Evolutionary conservation across 2,797 vertebrate genomes (phyloP).

Genomic region (Austrolebias charrua): DNA sequence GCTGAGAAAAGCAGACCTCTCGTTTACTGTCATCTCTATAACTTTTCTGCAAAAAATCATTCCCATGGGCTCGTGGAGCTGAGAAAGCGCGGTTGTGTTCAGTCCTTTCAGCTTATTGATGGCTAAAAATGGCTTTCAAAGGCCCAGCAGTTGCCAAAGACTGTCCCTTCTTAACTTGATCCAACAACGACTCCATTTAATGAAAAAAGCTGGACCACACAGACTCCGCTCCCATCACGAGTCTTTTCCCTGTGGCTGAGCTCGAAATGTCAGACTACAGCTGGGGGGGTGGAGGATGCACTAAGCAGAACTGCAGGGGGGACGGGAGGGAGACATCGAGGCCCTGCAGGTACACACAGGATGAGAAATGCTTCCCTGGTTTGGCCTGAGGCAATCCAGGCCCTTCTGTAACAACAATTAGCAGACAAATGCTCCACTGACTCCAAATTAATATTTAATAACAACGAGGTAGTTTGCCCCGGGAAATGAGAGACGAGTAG

Average conservation of each 20-base stretch:
- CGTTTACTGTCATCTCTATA: constrained; percentile 62
- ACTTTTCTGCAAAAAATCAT: constrained; percentile 51
- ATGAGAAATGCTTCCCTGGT: constrained; percentile 63
- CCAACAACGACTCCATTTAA: constrained; percentile 63
- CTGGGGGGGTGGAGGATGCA: constrained; percentile 25
- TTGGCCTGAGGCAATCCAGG: constrained; percentile 69
- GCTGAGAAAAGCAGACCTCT: constrained; percentile 44
- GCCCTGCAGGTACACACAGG: constrained; percentile 74
- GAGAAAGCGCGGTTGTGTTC: constrained; percentile 51
- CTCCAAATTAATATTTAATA: constrained; percentile 83
- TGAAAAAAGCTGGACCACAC: constrained; percentile 62
- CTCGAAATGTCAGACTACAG: constrained; percentile 68
- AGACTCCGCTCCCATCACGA: constrained; percentile 59
- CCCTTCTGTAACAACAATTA: constrained; percentile 80
- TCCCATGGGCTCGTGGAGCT: constrained; percentile 44
- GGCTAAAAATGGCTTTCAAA: constrained; percentile 71
- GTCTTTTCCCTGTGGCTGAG: constrained; percentile 54
- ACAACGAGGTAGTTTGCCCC: constrained; percentile 59
- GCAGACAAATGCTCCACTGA: constrained; percentile 80
- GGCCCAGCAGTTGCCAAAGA: constrained; percentile 56
- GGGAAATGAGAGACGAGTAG: constrained; percentile 36
- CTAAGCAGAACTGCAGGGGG: constrained; percentile 1
- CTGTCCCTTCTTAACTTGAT: constrained; percentile 63
- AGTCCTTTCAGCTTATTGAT: constrained; percentile 59
- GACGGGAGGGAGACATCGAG: constrained; percentile 6